These are phyloP conservation scores for Shinisaurus crocodilurus DNA, from an alignment of 2,113 vertebrate species.

Conservation along the genomic window DNA sequence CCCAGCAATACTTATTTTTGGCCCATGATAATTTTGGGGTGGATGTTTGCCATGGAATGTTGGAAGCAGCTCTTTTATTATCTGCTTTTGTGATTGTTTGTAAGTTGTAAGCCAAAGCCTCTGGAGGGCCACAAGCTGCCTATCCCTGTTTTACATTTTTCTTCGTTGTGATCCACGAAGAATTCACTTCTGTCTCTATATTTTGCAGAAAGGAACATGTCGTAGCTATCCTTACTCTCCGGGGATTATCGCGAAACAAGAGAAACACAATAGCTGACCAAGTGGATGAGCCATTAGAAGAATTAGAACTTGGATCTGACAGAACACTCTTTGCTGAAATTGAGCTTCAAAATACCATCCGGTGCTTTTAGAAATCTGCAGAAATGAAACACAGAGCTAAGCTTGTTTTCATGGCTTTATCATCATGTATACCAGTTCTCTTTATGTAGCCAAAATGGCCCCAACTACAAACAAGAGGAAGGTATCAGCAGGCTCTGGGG, in stretches of 20 bases:
- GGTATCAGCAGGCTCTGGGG: background rate
- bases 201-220: constrained; percentile 66
- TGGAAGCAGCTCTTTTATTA: background rate
- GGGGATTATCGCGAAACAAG: constrained; percentile 24
- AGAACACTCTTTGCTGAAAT: constrained; percentile 56
- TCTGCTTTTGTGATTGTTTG: accelerated
- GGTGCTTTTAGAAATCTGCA: constrained; percentile 52
- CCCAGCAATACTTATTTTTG: background rate
- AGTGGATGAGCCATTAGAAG: background rate
- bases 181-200: constrained; percentile 23
- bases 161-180: background rate
- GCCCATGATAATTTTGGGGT: background rate
- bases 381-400: background rate
- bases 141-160: background rate
- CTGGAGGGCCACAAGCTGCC: too few species aligned
- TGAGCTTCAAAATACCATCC: background rate
- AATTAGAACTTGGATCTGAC: accelerated
- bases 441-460: background rate
- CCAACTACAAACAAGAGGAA: background rate
- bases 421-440: background rate
- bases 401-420: background rate
- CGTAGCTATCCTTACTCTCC: constrained; percentile 29
- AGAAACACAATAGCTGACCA: background rate
- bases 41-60: background rate
- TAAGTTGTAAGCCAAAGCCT: too few species aligned